Evolutionary conservation across 1,140 invertebrate genomes (phyloP), one percentile per base, ranked within the genome.

Genomic region (Aricia agestis): DNA sequence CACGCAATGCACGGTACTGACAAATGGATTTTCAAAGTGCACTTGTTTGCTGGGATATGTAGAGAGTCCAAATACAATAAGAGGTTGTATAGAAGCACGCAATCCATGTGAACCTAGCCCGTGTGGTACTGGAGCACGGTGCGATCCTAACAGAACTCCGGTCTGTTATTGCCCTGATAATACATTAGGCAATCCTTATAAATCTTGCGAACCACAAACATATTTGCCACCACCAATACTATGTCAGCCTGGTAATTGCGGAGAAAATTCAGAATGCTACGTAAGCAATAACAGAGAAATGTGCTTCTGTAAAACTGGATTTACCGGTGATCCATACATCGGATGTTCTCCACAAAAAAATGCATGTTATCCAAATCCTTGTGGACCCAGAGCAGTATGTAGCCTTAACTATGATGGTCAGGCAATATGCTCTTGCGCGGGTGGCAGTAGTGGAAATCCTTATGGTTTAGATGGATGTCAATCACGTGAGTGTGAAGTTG

Each of bases 11-110:
- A 93, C 95, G 0, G 92, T 97, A 18, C 84, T 97, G 13, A 92
- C 93, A n/a, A 97, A 97, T 81, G 96, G 97, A 57, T 96, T 97
- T 81, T 94, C 96, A 0, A 97, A 97, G 86, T 98, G 97, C 83
- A 97, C 96, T 1, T 98, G 97, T 81, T 91, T 97, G 70, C 92
- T 94, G 71, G 96, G 96, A 18, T 97, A 94, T 82, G 93, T 97
- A 13, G 97, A 97, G 90, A 96, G 95, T 85, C 96, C 96, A 0
- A 97, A 97, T 78, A 97, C 97, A 0, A 95, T 98, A 61, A 93
- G 96, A 82, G 97, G 97, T 32, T 97, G 97, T 80, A 90, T 96
- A 1, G 94, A 95, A 78, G 93, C 94, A 72, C 91, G 93, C 31
- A 96, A 97, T 86, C 95, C 95, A 1, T 97, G 96, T 78, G 95